These are phyloP conservation scores for Andrena dorsata DNA, from an alignment of 2,888 invertebrate species.

Conservation along the genomic window DNA sequence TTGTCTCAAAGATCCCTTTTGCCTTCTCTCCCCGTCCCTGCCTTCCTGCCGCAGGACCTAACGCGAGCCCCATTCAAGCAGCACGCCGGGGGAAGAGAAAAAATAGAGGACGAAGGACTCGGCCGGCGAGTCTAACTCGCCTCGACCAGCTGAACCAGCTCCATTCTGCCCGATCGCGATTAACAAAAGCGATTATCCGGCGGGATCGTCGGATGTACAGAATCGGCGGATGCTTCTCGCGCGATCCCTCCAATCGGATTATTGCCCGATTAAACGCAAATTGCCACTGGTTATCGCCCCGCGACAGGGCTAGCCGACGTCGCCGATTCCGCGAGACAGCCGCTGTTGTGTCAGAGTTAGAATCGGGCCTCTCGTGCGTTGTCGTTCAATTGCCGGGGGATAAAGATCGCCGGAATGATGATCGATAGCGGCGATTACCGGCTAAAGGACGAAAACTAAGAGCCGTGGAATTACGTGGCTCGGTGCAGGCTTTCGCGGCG, in stretches of 20 bases:
- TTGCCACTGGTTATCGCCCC: not conserved
- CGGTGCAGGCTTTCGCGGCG: conserved; percentile 34
- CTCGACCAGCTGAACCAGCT: conserved; percentile 28
- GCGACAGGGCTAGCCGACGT: not conserved
- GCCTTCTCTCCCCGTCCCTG: conserved; percentile 51
- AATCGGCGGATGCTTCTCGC: not conserved
- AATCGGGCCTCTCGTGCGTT: no score
- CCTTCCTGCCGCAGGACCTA: conserved; percentile 59
- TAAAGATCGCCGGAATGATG: conserved; percentile 17
- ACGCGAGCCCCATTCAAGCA: conserved; percentile 57
- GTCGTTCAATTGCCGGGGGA: not conserved
- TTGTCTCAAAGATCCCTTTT: conserved; percentile 74
- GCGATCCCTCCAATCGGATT: conserved; percentile 17
- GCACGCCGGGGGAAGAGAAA: conserved; percentile 26
- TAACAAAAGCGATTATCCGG: conserved; percentile 53
- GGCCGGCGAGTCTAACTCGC: conserved; percentile 1
- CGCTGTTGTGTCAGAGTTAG: no score
- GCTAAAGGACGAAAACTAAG: conserved; percentile 44
- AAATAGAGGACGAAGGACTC: conserved; percentile 13
- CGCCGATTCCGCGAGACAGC: no score
- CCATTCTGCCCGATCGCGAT: conserved; percentile 47
- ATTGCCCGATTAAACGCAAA: not conserved
- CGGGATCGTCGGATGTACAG: conserved; percentile 12
- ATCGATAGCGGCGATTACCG: conserved; percentile 43
- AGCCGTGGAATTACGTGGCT: conserved; percentile 38